Evolutionary conservation across 2,888 invertebrate genomes (phyloP).

Genomic region (Melangyna quadrimaculata): DNA sequence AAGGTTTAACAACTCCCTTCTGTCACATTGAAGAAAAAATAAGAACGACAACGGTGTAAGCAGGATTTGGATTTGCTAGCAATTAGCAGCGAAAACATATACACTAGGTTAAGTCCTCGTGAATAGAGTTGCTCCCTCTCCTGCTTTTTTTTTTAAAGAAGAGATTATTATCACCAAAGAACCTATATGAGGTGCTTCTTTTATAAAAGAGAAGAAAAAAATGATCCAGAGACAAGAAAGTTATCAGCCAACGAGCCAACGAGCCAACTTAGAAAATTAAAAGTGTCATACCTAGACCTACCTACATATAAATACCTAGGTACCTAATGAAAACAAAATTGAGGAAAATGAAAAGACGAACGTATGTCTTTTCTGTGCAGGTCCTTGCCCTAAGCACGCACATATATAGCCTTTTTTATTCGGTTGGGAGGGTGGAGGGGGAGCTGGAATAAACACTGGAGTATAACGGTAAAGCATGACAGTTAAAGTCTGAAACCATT

Average conservation of each 20-base stretch:
- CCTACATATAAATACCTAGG: constrained; percentile 31
- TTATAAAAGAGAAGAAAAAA: not conserved
- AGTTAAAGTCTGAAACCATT: constrained; percentile 11
- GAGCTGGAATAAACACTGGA: not conserved
- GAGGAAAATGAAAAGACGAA: constrained; percentile 19
- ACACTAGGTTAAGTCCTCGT: constrained; percentile 37
- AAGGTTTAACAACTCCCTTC: constrained; percentile 43
- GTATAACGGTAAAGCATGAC: not conserved
- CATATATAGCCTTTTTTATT: not conserved
- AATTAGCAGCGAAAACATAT: constrained; percentile 63
- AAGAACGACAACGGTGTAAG: constrained; percentile 14
- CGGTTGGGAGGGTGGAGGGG: not conserved
- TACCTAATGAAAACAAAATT: constrained; percentile 19
- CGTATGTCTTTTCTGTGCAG: constrained; percentile 37
- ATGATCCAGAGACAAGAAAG: constrained; percentile 26
- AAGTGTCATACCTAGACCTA: too few relatives aligned
- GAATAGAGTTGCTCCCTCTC: constrained; percentile 15
- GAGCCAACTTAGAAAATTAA: too few relatives aligned
- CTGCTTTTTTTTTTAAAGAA: constrained; percentile 2
- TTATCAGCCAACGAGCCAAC: constrained; percentile 40
- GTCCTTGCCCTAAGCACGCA: constrained; percentile 22
- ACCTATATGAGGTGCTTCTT: not conserved
- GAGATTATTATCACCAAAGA: constrained; percentile 5
- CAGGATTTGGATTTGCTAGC: constrained; percentile 43
- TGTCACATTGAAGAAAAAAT: constrained; percentile 24